Conservation (phyloP, 2,113 vertebrate species). For the Centropus unirufus region DNA sequence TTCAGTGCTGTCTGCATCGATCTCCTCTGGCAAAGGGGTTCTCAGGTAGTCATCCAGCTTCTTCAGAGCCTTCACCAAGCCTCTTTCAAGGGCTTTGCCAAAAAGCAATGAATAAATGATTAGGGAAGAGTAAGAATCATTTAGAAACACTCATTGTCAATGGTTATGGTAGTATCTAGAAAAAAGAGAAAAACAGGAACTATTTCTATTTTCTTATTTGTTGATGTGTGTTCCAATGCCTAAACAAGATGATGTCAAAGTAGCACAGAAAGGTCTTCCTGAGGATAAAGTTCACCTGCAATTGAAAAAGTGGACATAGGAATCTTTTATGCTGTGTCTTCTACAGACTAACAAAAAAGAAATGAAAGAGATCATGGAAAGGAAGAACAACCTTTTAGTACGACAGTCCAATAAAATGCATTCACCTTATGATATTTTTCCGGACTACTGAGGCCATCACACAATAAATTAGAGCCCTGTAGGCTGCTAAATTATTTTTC, state of each 20-base stretch:
- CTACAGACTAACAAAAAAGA: background rate
- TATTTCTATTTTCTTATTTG: background rate
- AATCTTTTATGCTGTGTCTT: background rate
- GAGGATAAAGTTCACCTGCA: background rate
- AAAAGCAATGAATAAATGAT: background rate
- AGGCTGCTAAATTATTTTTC: background rate
- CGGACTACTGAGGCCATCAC: background rate
- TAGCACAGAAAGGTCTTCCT: background rate
- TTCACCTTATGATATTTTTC: background rate
- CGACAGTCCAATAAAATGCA: background rate
- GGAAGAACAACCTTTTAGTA: background rate
- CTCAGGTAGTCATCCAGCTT: conserved; percentile 93
- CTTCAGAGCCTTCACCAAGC: conserved; percentile 86
- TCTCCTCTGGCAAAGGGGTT: conserved; percentile 89
- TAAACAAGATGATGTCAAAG: background rate
- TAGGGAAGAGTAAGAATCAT: background rate
- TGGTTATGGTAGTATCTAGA: background rate
- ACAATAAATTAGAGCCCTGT: background rate
- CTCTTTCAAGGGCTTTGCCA: conserved; percentile 85
- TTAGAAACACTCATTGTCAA: background rate
- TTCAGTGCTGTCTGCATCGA: conserved; percentile 84
- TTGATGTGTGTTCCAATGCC: background rate
- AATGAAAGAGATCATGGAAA: background rate
- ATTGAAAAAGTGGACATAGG: background rate
- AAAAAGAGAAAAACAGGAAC: background rate